These are phyloP conservation scores for Pomacea maculata DNA, from an alignment of 1,140 invertebrate genomes.

Conservation along the genomic window DNA sequence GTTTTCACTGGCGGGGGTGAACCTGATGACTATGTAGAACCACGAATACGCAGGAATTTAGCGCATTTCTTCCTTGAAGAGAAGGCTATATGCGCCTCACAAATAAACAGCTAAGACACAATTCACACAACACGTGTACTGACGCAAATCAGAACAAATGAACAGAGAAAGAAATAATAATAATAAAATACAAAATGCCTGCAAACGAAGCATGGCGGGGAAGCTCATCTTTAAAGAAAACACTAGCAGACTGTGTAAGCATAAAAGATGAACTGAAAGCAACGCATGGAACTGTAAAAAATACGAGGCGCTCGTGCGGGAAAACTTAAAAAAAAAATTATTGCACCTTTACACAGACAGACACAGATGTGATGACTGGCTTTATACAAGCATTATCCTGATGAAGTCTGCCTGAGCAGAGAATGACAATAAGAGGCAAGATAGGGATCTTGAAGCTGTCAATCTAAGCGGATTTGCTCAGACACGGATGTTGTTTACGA, in stretches of 20 bases:
- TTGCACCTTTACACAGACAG: background rate
- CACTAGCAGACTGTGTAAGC: background rate
- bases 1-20: too few relatives aligned
- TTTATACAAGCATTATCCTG: background rate
- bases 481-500: too few relatives aligned
- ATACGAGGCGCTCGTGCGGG: too few relatives aligned
- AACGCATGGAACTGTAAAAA: too few relatives aligned
- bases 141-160: background rate
- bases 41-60: too few relatives aligned
- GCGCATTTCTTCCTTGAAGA: background rate
- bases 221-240: background rate
- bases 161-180: background rate
- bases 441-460: background rate
- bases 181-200: background rate
- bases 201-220: background rate
- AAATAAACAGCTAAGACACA: too few relatives aligned
- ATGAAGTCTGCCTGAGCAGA: background rate
- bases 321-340: background rate
- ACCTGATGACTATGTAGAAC: too few relatives aligned
- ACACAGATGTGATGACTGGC: background rate
- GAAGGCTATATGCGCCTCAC: background rate
- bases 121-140: background rate
- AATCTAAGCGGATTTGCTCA: too few relatives aligned
- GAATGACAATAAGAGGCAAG: background rate
- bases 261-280: background rate